Percentiles rank a stretch among this genome's conserved stretches.
Evolutionary conservation across 1,140 invertebrate genomes (phyloP).

Genomic region (Conus ventricosus): DNA sequence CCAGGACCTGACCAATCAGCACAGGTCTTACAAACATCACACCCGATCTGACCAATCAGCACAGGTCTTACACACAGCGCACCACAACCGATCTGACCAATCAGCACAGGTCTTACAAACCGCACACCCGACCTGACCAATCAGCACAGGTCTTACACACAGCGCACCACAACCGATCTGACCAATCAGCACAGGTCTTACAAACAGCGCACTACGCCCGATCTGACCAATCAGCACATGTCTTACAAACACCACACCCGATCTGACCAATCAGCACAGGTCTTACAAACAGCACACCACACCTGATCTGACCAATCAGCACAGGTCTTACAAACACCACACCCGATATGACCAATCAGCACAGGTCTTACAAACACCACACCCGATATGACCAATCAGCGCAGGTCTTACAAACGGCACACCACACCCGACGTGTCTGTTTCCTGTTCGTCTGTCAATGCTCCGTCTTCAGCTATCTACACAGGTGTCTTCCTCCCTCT

Average conservation of each 20-base stretch:
- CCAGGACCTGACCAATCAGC: conserved; percentile 55
- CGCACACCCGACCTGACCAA: conserved; percentile 47
- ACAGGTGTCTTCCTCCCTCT: too few species aligned
- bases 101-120: conserved; percentile 44
- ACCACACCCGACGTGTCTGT: conserved; percentile 42
- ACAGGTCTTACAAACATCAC: conserved; percentile 42
- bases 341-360: too few species aligned
- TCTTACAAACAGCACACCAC: too few species aligned
- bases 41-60: conserved; percentile 50
- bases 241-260: too few species aligned
- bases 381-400: conserved; percentile 49
- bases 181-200: conserved; percentile 51
- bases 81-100: conserved; percentile 54
- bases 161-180: conserved; percentile 45
- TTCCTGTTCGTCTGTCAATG: too few species aligned
- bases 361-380: neutral
- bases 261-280: too few species aligned
- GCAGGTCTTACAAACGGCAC: conserved; percentile 42
- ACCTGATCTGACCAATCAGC: too few species aligned
- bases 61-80: conserved; percentile 40
- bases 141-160: conserved; percentile 43
- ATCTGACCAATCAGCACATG: too few species aligned
- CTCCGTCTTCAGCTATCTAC: too few species aligned
- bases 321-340: too few species aligned
- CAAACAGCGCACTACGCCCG: too few species aligned